A percentile compares a stretch with the other conserved stretches of the same genome.
phyloP scores from a whole-genome alignment of 2,113 vertebrate genomes.

The Lagopus leucura region DNA sequence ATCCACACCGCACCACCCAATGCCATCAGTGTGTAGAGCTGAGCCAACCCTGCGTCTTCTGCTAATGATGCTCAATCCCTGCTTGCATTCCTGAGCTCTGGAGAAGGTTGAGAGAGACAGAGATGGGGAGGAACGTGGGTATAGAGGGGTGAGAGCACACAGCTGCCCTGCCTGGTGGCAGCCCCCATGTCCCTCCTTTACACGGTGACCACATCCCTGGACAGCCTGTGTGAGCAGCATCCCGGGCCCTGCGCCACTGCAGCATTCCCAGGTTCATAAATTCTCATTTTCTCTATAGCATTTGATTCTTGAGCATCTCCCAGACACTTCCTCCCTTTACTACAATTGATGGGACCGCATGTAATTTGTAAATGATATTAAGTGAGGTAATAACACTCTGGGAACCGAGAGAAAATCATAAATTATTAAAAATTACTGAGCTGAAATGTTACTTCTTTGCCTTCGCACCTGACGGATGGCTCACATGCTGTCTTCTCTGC shows the following conservation, averaged over 20 bases:
- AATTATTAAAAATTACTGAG: slow-evolving; percentile 69
- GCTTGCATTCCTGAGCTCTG: slow-evolving; percentile 1
- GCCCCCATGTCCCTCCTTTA: not conserved
- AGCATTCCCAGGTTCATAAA: slow-evolving; percentile 28
- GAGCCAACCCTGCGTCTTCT: no score
- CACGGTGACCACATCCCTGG: fast-evolving
- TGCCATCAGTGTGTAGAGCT: not conserved
- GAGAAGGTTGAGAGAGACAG: slow-evolving; percentile 33
- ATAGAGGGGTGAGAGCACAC: slow-evolving; percentile 49
- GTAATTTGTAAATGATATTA: slow-evolving; percentile 77
- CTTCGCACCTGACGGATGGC: slow-evolving; percentile 57
- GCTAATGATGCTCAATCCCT: not conserved
- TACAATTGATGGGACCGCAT: slow-evolving; percentile 70
- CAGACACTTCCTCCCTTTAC: slow-evolving; percentile 72
- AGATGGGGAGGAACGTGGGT: not conserved
- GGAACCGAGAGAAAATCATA: slow-evolving; percentile 59
- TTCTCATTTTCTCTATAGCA: slow-evolving; percentile 37
- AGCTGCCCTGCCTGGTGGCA: not conserved
- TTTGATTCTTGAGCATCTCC: slow-evolving; percentile 63
- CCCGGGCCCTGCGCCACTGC: fast-evolving
- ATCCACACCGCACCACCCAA: fast-evolving
- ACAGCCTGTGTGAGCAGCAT: not conserved
- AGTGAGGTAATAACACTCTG: slow-evolving; percentile 74
- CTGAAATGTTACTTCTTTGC: slow-evolving; percentile 52
- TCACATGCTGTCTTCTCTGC: slow-evolving; percentile 13